phyloP scores from a whole-genome alignment of 2,113 vertebrate genomes.

The Hiodon alosoides region DNA sequence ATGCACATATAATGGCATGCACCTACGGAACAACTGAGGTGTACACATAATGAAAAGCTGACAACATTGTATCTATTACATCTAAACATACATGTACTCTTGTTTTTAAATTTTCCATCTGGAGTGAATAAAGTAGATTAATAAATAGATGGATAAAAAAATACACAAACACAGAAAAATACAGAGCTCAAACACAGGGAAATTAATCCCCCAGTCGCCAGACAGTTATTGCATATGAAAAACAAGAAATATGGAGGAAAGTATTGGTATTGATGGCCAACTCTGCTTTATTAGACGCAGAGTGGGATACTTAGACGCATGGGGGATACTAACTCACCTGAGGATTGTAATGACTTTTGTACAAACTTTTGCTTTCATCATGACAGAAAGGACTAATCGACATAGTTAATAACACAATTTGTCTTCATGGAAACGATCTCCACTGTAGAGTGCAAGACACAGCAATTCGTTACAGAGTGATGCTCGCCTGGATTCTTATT shows the following conservation, averaged over 20 bases:
- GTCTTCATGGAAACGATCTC: neutral
- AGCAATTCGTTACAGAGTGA: constrained; percentile 1
- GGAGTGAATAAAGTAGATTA: no score
- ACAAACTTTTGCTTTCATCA: neutral
- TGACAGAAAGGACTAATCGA: constrained; percentile 1
- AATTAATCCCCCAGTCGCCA: neutral
- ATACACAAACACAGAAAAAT: neutral
- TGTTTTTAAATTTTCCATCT: no score
- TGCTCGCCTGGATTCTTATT: neutral
- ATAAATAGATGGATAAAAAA: neutral
- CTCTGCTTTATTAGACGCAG: neutral
- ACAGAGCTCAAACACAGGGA: neutral
- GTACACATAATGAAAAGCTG: neutral
- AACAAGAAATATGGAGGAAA: no score
- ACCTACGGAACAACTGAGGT: neutral
- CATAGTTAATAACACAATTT: neutral
- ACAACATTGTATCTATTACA: no score
- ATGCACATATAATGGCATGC: neutral
- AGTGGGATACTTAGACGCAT: no score
- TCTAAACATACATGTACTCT: no score
- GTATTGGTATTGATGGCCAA: no score
- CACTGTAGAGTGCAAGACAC: neutral
- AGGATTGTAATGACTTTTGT: no score
- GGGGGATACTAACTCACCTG: no score
- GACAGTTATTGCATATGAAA: neutral